These are phyloP conservation scores for Parotia lawesii DNA, from an alignment of 2,113 vertebrate species.

Conservation along the genomic window DNA sequence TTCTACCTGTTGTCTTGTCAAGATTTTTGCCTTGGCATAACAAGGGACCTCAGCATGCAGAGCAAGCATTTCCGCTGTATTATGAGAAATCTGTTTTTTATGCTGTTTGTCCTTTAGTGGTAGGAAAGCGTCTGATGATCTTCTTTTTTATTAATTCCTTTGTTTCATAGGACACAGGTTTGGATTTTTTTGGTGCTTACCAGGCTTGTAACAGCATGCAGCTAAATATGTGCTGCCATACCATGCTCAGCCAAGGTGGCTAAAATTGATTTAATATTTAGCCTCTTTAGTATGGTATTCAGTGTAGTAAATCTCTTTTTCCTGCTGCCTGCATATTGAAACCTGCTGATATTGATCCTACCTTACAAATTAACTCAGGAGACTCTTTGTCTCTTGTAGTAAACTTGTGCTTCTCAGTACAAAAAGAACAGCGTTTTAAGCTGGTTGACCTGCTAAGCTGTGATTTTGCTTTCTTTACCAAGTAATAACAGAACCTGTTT, in stretches of 20 bases:
- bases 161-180: background rate
- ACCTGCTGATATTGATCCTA: background rate
- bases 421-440: background rate
- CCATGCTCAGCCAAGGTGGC: background rate
- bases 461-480: background rate
- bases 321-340: background rate
- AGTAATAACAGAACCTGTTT: background rate
- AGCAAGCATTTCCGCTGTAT: background rate
- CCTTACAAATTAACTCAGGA: background rate
- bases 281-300: background rate
- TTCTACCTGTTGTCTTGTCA: background rate
- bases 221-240: background rate
- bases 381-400: background rate
- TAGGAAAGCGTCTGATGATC: background rate
- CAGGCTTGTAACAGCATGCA: background rate
- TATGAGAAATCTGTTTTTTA: background rate
- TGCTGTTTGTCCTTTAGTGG: background rate
- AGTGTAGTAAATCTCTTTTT: background rate
- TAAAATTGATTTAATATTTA: background rate
- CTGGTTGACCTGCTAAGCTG: background rate
- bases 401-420: background rate
- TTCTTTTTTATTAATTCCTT: background rate
- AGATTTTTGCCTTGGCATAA: background rate
- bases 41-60: background rate
- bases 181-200: background rate